A percentile compares a stretch with the other conserved stretches of the same genome.
These are phyloP conservation scores for Ceratoteleas bidentatus DNA, from an alignment of 1,140 invertebrate genomes.

Conservation along the genomic window DNA sequence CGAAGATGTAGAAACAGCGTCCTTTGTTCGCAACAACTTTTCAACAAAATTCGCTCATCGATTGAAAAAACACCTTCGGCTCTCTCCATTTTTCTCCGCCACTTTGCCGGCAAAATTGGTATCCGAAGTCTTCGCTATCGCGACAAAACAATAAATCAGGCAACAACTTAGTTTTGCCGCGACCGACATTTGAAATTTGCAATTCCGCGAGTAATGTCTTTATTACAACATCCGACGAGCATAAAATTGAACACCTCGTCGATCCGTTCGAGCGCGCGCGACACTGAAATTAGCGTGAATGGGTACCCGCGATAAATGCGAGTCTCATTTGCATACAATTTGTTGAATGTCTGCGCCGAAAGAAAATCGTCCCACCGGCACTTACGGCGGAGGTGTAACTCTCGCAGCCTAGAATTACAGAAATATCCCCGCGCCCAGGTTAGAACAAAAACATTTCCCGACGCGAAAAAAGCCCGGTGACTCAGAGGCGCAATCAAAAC, in stretches of 20 bases:
- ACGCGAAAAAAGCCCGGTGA: no score
- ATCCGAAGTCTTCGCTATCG: no score
- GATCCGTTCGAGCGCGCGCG: constrained; percentile 12
- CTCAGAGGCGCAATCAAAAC: no score
- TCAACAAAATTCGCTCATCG: no score
- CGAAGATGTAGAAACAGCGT: no score
- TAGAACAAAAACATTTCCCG: constrained; percentile 20
- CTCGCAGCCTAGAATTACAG: constrained; percentile 43
- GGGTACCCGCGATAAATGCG: constrained; percentile 29
- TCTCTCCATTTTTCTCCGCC: no score
- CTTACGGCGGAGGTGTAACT: constrained; percentile 22
- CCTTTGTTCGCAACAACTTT: no score
- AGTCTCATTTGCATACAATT: constrained; percentile 51
- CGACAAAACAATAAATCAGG: constrained; percentile 8
- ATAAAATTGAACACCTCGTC: constrained; percentile 28
- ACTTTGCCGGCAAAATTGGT: no score
- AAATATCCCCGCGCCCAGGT: constrained; percentile 33
- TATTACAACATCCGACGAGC: constrained; percentile 22
- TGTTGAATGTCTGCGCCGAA: constrained; percentile 36
- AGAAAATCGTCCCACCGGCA: constrained; percentile 25
- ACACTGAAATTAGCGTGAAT: constrained; percentile 36
- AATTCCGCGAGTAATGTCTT: constrained; percentile 30
- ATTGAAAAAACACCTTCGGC: no score
- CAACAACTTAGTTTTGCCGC: background rate
- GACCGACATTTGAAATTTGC: constrained; percentile 8